A percentile compares a stretch with the other conserved stretches of the same genome.
Conservation (phyloP, 2,113 vertebrate species). For the Clupea harengus region DNA sequence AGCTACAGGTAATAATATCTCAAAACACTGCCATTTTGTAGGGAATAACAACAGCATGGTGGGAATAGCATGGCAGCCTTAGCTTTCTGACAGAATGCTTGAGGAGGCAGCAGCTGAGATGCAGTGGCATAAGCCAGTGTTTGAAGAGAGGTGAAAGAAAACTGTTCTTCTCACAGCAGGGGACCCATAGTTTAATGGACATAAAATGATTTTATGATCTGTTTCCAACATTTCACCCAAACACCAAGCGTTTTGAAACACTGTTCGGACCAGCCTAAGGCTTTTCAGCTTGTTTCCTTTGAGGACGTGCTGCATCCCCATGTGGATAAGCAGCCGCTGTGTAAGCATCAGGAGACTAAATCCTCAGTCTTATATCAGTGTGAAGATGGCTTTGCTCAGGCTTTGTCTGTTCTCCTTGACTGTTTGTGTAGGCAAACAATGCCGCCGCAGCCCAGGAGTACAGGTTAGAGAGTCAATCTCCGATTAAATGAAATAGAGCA, state of each 20-base stretch:
- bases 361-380: not conserved
- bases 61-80: not conserved
- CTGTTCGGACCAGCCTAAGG: not conserved
- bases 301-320: not conserved
- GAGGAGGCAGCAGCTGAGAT: not conserved
- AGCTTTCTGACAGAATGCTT: not conserved
- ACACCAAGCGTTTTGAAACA: not conserved
- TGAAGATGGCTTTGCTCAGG: not conserved
- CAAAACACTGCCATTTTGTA: not conserved
- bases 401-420: not conserved
- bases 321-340: slow-evolving; percentile 2
- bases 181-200: not conserved
- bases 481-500: not conserved
- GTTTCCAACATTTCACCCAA: not conserved
- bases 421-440: slow-evolving; percentile 16
- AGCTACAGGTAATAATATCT: not conserved
- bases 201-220: not conserved
- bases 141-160: slow-evolving; percentile 4
- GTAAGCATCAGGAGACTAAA: not conserved
- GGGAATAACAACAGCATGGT: not conserved
- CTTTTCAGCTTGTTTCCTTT: not conserved
- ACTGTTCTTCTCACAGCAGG: not conserved
- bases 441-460: not conserved
- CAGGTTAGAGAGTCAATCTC: not conserved
- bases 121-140: not conserved